A percentile compares a stretch with the other conserved stretches of the same genome.
phyloP scores from a whole-genome alignment of 1,140 invertebrate genomes.

The Lanistes nyassanus region DNA sequence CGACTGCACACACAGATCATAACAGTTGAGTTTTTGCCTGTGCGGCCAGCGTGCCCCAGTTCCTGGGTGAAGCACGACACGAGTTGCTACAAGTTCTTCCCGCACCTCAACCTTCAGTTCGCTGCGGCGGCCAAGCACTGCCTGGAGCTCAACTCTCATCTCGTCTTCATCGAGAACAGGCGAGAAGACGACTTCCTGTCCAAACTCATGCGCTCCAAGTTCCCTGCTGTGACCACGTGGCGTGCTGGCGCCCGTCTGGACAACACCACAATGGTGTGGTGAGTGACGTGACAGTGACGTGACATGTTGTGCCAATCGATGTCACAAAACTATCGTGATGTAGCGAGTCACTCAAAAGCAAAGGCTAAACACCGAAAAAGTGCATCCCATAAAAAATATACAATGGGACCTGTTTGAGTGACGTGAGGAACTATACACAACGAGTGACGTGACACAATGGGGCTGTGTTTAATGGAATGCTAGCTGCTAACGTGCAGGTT shows the following conservation, averaged over 20 bases:
- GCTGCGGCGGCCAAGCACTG: slow-evolving; percentile 47
- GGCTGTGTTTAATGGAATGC: too few species aligned
- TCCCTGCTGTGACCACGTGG: slow-evolving; percentile 44
- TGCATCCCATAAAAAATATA: too few species aligned
- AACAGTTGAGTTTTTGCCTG: slow-evolving; percentile 1
- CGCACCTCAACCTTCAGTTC: slow-evolving; percentile 41
- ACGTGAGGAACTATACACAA: too few species aligned
- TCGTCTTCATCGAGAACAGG: slow-evolving; percentile 48
- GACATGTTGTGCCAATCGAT: too few species aligned
- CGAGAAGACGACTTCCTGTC: slow-evolving; percentile 52
- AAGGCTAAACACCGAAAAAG: too few species aligned
- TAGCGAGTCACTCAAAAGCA: too few species aligned
- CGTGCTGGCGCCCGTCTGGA: slow-evolving; percentile 46
- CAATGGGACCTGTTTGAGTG: too few species aligned
- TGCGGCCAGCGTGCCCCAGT: slow-evolving; percentile 47
- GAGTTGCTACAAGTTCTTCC: slow-evolving; percentile 55
- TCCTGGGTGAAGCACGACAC: slow-evolving; percentile 45
- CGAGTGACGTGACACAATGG: too few species aligned
- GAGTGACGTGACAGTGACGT: too few species aligned
- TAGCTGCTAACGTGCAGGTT: too few species aligned
- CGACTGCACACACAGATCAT: too few species aligned
- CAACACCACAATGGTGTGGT: slow-evolving; percentile 51
- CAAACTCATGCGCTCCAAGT: slow-evolving; percentile 39
- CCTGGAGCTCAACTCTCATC: slow-evolving; percentile 36
- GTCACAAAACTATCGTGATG: too few species aligned